Conservation (phyloP, 2,113 vertebrate species). For the Capricornis sumatraensis region DNA sequence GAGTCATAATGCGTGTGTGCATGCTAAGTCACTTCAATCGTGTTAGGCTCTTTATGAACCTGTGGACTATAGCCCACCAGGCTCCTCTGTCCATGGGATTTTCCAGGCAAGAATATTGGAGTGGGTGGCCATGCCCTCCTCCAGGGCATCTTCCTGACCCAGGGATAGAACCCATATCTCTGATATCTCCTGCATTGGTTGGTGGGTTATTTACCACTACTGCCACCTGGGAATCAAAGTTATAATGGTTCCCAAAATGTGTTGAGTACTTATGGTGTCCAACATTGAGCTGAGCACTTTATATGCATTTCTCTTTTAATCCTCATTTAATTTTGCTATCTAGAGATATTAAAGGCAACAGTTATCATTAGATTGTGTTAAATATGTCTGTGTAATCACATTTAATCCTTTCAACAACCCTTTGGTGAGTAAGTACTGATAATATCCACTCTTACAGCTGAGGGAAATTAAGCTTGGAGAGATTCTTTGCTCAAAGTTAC, state of each 20-base stretch:
- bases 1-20: not conserved
- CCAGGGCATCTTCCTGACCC: not conserved
- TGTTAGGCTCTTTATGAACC: not conserved
- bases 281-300: not conserved
- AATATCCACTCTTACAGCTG: not conserved
- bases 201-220: not conserved
- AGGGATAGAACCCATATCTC: not conserved
- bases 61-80: not conserved
- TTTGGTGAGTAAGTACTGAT: not conserved
- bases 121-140: not conserved
- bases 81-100: not conserved
- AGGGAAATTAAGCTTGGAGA: not conserved
- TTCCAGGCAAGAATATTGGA: not conserved
- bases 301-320: conserved; percentile 12
- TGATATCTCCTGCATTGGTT: not conserved
- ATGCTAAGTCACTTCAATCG: not conserved
- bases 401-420: not conserved
- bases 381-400: not conserved
- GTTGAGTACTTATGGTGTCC: not conserved
- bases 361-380: conserved; percentile 24
- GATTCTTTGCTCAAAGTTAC: not conserved
- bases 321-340: conserved; percentile 38
- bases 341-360: conserved; percentile 11
- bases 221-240: not conserved
- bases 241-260: not conserved